Conservation (phyloP, 1,140 invertebrate species). For the Anthonomus grandis region DNA sequence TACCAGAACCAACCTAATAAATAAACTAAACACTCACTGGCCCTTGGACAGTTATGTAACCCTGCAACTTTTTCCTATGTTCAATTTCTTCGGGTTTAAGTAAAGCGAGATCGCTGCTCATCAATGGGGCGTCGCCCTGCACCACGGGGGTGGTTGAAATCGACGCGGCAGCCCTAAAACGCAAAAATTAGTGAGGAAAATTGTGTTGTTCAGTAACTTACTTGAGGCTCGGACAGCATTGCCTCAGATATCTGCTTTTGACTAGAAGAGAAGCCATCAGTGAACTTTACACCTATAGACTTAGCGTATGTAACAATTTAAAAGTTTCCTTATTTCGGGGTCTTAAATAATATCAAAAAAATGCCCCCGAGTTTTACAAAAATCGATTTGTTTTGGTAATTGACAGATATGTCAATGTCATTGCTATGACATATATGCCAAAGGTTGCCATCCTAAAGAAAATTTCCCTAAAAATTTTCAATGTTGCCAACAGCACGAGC, state of each 20-base stretch:
- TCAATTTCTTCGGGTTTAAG: conserved; percentile 54
- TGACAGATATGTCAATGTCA: too few species aligned
- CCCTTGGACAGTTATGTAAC: conserved; percentile 55
- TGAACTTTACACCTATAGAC: too few species aligned
- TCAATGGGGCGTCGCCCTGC: conserved; percentile 19
- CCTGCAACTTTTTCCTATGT: conserved; percentile 53
- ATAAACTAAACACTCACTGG: conserved; percentile 50
- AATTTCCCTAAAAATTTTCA: too few species aligned
- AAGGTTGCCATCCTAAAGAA: too few species aligned
- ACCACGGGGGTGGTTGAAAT: conserved; percentile 22
- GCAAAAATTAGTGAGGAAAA: not conserved
- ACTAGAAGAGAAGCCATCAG: conserved; percentile 17
- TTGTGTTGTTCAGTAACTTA: not conserved
- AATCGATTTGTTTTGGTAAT: too few species aligned
- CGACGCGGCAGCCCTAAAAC: conserved; percentile 7
- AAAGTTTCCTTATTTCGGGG: too few species aligned
- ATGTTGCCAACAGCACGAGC: too few species aligned
- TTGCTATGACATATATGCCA: too few species aligned
- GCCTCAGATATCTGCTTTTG: conserved; percentile 14
- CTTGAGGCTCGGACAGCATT: conserved; percentile 17
- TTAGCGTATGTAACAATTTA: too few species aligned
- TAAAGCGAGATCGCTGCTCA: conserved; percentile 50
- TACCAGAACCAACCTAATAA: too few species aligned
- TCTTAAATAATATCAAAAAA: too few species aligned
- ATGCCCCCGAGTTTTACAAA: too few species aligned